Conservation (phyloP, 2,113 vertebrate genomes). For the Antennarius striatus region DNA sequence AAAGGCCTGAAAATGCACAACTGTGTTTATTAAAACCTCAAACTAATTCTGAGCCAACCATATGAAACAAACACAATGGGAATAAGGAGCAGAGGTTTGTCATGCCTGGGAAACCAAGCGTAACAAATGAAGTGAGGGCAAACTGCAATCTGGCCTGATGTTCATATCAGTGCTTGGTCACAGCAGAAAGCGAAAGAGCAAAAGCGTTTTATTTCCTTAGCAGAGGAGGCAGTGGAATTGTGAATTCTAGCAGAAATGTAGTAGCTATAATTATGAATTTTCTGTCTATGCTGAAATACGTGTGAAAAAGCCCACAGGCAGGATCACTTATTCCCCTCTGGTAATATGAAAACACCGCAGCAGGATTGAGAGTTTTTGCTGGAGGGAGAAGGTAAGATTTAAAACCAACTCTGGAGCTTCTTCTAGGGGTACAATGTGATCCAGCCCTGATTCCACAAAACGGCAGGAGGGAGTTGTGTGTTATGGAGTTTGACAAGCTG, state of each 20-base stretch:
- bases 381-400: conserved; percentile 2
- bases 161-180: neutral
- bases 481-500: neutral
- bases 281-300: neutral
- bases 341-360: neutral
- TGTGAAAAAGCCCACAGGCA: neutral
- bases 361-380: neutral
- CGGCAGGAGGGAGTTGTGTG: conserved; percentile 7
- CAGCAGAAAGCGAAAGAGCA: neutral
- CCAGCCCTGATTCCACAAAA: conserved; percentile 7
- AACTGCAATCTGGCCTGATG: neutral
- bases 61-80: neutral
- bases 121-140: neutral
- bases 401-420: conserved; percentile 11
- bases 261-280: neutral
- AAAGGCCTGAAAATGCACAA: neutral
- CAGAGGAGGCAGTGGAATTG: neutral
- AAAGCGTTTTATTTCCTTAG: neutral
- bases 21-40: conserved; percentile 1
- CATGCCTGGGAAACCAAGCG: neutral
- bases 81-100: neutral
- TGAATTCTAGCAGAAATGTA: neutral
- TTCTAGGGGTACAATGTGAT: conserved; percentile 3
- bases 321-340: too few species aligned
- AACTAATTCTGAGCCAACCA: neutral